These are phyloP conservation scores for Zaprionus kolodkinae DNA, from an alignment of 1,140 invertebrate genomes.

Conservation along the genomic window DNA sequence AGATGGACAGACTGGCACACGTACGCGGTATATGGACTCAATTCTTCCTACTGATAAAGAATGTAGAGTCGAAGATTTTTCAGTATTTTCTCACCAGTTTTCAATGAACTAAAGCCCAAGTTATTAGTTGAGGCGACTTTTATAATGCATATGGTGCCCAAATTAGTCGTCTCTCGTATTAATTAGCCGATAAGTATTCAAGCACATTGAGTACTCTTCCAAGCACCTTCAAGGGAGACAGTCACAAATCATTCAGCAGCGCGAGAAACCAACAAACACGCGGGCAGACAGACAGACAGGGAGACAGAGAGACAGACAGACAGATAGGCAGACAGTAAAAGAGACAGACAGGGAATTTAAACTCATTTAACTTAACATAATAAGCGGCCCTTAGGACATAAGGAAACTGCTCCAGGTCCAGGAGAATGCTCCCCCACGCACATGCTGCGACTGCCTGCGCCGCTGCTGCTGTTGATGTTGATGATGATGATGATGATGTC, in stretches of 20 bases:
- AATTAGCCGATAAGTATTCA: conserved; percentile 30
- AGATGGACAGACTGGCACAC: no score
- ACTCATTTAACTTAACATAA: conserved; percentile 52
- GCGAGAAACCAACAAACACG: conserved; percentile 53
- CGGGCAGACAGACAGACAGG: conserved; percentile 49
- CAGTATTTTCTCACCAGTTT: no score
- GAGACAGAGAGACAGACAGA: conserved; percentile 45
- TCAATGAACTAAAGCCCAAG: neutral
- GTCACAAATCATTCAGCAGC: conserved; percentile 70
- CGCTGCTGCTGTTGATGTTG: no score
- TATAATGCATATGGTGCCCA: neutral
- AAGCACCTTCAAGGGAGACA: conserved; percentile 16
- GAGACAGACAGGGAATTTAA: conserved; percentile 34
- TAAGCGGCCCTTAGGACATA: neutral
- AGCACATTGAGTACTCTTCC: conserved; percentile 17
- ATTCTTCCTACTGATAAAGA: no score
- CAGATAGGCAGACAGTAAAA: conserved; percentile 35
- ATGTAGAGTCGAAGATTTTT: no score
- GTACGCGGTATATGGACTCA: no score
- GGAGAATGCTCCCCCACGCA: conserved; percentile 4
- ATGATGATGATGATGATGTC: conserved; percentile 70
- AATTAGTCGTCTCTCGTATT: conserved; percentile 32
- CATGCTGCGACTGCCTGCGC: conserved; percentile 28
- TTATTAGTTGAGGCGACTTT: neutral
- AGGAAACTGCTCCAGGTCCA: conserved; percentile 25